Evolutionary conservation across 2,797 vertebrate species (phyloP).

Genomic region (Eospalax fontanierii): DNA sequence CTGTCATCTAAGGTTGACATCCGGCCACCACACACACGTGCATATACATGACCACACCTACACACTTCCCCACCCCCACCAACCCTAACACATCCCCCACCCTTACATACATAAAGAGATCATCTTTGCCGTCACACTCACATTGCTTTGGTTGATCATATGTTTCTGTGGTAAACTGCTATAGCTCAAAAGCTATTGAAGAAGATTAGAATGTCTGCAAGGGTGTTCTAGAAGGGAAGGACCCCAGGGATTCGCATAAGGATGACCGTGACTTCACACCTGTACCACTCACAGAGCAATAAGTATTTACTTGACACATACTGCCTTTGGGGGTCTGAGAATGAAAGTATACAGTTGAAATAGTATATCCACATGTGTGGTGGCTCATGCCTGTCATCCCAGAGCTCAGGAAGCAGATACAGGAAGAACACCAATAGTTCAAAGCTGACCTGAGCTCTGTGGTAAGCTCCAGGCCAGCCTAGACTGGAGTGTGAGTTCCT

Average conservation of each 20-base stretch:
- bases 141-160: neutral
- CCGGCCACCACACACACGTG: no score
- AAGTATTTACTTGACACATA: rapidly evolving
- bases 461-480: neutral
- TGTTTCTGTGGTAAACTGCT: neutral
- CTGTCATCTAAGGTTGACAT: no score
- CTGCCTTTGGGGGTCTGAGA: neutral
- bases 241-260: neutral
- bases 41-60: neutral
- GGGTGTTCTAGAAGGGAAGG: rapidly evolving
- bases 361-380: neutral
- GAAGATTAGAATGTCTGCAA: neutral
- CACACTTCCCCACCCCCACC: no score
- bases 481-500: neutral
- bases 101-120: neutral
- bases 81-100: no score
- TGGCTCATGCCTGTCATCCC: neutral
- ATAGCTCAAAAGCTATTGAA: neutral
- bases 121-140: neutral
- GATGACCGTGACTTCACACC: rapidly evolving
- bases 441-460: neutral
- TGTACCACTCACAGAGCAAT: rapidly evolving
- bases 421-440: neutral
- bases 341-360: neutral
- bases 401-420: neutral